Evolutionary conservation across 2,113 vertebrate species (phyloP).

Genomic region (Hippocampus barbouri): DNA sequence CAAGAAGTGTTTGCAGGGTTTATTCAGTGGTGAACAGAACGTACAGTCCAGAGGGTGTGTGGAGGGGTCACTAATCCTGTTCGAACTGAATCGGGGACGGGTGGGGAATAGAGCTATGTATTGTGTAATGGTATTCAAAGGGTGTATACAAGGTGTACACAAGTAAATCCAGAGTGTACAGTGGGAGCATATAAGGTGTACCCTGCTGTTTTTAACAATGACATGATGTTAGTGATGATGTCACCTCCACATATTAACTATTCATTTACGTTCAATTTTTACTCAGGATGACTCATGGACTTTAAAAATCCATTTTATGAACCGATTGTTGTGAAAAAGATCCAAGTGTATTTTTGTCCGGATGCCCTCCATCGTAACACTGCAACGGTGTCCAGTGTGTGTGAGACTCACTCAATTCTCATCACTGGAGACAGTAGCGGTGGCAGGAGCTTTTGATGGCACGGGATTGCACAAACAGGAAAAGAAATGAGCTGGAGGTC

Average conservation of each 20-base stretch:
- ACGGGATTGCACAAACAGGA: constrained; percentile 20
- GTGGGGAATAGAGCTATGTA: no score
- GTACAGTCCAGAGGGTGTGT: no score
- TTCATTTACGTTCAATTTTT: background rate
- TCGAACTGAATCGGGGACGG: no score
- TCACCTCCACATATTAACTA: background rate
- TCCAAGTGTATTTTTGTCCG: background rate
- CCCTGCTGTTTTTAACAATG: background rate
- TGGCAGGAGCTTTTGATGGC: background rate
- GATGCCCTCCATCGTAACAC: background rate
- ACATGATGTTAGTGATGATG: background rate
- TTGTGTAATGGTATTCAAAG: no score
- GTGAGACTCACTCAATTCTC: constrained; percentile 10
- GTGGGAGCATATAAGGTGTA: no score
- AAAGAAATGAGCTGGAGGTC: constrained; percentile 33
- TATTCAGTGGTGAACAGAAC: no score
- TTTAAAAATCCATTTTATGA: background rate
- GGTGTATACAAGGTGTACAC: no score
- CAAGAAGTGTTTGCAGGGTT: no score
- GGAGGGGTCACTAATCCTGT: no score
- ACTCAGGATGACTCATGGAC: background rate
- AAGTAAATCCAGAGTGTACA: no score
- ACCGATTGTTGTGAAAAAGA: background rate
- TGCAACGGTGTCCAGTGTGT: constrained; percentile 24
- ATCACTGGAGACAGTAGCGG: constrained; percentile 8